Conservation (phyloP, 2,888 invertebrate genomes). For the Imbricaverruca yamaguchii region DNA sequence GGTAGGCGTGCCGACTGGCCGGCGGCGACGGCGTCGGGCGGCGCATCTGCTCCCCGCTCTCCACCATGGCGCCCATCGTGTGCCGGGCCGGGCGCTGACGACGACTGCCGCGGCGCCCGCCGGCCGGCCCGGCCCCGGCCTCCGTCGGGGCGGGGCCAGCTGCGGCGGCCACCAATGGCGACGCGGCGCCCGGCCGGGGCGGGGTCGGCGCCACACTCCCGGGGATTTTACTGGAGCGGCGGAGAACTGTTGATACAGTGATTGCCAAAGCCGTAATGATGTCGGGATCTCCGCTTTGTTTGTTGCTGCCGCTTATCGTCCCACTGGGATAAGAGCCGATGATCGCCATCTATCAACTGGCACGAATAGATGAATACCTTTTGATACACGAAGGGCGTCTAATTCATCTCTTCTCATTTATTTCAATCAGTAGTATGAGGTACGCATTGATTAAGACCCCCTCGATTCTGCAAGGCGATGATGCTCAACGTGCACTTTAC, state of each 20-base stretch:
- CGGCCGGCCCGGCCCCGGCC: neutral
- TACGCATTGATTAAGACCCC: no score
- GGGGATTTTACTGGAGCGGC: neutral
- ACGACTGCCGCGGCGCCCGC: neutral
- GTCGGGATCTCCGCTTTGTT: neutral
- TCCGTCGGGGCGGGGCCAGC: neutral
- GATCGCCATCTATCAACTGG: neutral
- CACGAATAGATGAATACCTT: neutral
- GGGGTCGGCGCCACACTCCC: neutral
- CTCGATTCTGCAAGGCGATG: no score
- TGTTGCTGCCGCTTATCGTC: neutral
- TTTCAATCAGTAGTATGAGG: no score
- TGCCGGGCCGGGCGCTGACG: neutral
- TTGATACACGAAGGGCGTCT: no score
- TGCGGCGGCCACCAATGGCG: neutral
- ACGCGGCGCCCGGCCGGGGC: neutral
- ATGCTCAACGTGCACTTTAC: no score
- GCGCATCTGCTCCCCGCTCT: neutral
- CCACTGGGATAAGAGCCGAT: neutral
- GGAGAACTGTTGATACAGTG: neutral
- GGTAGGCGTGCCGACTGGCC: neutral
- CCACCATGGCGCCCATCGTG: neutral
- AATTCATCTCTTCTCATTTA: no score
- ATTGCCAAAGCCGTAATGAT: neutral
- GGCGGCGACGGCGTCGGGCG: neutral